Evolutionary conservation across 2,888 invertebrate genomes (phyloP).

Genomic region (Lochmaea crataegi): DNA sequence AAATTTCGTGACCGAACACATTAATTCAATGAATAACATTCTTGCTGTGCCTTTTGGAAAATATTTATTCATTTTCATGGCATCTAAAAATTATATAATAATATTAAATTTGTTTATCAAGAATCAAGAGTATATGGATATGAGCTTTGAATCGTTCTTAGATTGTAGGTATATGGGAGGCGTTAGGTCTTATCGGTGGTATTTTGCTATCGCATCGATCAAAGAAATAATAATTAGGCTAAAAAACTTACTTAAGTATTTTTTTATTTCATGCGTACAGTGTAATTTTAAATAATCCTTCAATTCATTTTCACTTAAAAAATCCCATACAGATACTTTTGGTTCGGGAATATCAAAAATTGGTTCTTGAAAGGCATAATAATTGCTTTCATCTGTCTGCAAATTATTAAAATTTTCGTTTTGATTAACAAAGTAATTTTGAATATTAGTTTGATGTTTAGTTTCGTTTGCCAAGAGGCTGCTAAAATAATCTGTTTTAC

Average conservation of each 20-base stretch:
- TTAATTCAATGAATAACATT: constrained; percentile 57
- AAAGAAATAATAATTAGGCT: not conserved
- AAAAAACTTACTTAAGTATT: constrained; percentile 53
- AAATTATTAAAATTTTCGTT: constrained; percentile 9
- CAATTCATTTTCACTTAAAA: constrained; percentile 55
- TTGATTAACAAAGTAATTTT: constrained; percentile 37
- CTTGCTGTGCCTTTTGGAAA: constrained; percentile 55
- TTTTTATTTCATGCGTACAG: constrained; percentile 49
- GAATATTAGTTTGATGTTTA: constrained; percentile 37
- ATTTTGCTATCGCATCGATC: not conserved
- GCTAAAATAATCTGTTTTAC: constrained; percentile 19
- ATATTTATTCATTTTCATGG: constrained; percentile 48
- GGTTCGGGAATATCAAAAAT: constrained; percentile 49
- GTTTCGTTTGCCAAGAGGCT: constrained; percentile 27
- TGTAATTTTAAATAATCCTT: constrained; percentile 49
- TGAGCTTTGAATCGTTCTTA: no score
- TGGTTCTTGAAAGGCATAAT: constrained; percentile 49
- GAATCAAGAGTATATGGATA: no score
- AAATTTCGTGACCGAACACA: constrained; percentile 58
- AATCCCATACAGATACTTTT: constrained; percentile 56
- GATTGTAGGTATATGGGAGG: no score
- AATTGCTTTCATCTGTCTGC: constrained; percentile 30
- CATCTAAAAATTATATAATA: constrained; percentile 45
- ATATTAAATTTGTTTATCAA: no score
- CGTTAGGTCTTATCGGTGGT: not conserved